Percentiles rank a stretch among this genome's conserved stretches.
Conservation (phyloP, 2,888 invertebrate genomes). For the Archips crataeganus region DNA sequence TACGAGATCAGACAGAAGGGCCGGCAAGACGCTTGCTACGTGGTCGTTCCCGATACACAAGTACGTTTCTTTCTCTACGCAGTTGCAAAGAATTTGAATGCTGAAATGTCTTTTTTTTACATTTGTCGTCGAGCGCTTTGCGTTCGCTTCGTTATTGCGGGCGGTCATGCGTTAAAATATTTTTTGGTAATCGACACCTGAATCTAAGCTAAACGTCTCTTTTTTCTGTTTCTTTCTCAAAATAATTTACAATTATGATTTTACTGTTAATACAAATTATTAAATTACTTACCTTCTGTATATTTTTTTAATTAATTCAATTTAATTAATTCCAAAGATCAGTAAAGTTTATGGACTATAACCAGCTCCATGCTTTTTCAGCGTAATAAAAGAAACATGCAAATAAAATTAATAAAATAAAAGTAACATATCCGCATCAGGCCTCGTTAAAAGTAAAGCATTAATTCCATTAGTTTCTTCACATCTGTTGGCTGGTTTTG, state of each 20-base stretch:
- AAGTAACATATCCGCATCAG: too few relatives aligned
- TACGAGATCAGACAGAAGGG: conserved; percentile 89
- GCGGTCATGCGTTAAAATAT: conserved; percentile 43
- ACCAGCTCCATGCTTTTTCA: too few relatives aligned
- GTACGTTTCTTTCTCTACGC: conserved; percentile 73
- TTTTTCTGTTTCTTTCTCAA: conserved; percentile 18
- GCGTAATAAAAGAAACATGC: too few relatives aligned
- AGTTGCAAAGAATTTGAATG: conserved; percentile 30
- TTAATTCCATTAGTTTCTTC: not conserved
- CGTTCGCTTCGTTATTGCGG: conserved; percentile 38
- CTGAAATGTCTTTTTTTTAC: conserved; percentile 25
- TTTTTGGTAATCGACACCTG: conserved; percentile 34
- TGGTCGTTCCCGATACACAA: conserved; percentile 89
- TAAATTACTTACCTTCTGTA: too few relatives aligned
- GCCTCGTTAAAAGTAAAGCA: too few relatives aligned
- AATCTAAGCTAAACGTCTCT: conserved; percentile 9
- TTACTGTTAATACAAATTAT: not conserved
- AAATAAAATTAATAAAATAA: too few relatives aligned
- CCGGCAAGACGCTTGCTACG: conserved; percentile 88
- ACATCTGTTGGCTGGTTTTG: not conserved
- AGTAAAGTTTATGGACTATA: too few relatives aligned
- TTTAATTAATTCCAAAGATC: too few relatives aligned
- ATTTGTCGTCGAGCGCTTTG: conserved; percentile 42
- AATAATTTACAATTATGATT: not conserved
- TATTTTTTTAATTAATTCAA: too few relatives aligned